Conservation (phyloP, 2,888 invertebrate species). For the Mesopsocus fuscifrons region DNA sequence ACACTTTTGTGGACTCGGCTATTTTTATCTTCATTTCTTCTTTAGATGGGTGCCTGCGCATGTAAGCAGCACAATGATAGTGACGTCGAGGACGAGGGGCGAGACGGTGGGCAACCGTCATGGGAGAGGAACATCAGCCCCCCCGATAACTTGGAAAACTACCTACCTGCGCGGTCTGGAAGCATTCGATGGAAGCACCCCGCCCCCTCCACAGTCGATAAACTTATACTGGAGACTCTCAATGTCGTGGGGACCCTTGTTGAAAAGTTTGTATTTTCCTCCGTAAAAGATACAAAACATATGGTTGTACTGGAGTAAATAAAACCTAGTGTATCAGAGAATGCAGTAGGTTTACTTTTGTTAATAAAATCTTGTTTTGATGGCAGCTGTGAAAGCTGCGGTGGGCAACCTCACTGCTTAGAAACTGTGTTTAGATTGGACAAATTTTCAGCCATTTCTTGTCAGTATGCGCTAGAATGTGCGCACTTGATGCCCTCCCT, state of each 20-base stretch:
- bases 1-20: too few relatives aligned
- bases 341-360: too few relatives aligned
- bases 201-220: slow-evolving; percentile 33
- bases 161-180: slow-evolving; percentile 4
- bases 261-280: slow-evolving; percentile 46
- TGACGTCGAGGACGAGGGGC: background rate
- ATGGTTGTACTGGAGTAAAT: too few relatives aligned
- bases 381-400: too few relatives aligned
- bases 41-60: slow-evolving; percentile 6
- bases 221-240: slow-evolving; percentile 61
- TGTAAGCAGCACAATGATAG: background rate
- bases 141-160: background rate
- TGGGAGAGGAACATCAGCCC: background rate
- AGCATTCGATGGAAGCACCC: slow-evolving; percentile 11
- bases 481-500: too few relatives aligned
- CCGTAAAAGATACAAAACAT: too few relatives aligned
- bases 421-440: background rate
- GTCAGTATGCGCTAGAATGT: too few relatives aligned
- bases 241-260: slow-evolving; percentile 62
- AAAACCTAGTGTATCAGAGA: too few relatives aligned
- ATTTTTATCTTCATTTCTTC: too few relatives aligned
- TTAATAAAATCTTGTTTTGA: too few relatives aligned
- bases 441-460: slow-evolving; percentile 12
- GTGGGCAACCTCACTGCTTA: too few relatives aligned
- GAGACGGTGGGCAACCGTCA: background rate